A percentile compares a stretch with the other conserved stretches of the same genome.
phyloP scores from a whole-genome alignment of 2,797 vertebrate genomes.

The Chrysolophus pictus region DNA sequence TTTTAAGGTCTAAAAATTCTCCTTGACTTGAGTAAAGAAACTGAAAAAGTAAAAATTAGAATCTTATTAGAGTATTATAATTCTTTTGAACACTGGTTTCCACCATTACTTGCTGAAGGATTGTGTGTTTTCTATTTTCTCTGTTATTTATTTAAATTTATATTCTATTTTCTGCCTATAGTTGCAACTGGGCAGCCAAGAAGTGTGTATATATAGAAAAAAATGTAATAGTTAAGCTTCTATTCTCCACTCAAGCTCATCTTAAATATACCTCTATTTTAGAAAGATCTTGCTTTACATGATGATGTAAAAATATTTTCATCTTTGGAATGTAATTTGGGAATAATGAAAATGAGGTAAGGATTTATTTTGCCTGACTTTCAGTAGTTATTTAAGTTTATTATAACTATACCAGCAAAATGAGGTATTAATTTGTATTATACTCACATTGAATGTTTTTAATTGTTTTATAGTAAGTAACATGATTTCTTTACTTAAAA shows the following conservation, averaged over 20 bases:
- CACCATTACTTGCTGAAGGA: not conserved
- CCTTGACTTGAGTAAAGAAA: not conserved
- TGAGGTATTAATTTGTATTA: not conserved
- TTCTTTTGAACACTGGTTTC: not conserved
- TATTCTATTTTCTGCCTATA: not conserved
- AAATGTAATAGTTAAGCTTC: not conserved
- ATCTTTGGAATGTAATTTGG: conserved; percentile 44
- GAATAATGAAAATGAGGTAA: conserved; percentile 46
- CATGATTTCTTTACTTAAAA: conserved; percentile 39
- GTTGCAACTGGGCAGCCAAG: not conserved
- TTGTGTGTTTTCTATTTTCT: not conserved
- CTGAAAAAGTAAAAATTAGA: not conserved
- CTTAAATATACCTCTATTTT: conserved; percentile 20
- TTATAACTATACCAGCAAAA: not conserved
- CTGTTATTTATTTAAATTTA: not conserved
- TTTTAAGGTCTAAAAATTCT: not conserved
- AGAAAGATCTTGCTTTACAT: conserved; percentile 43
- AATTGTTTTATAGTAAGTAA: conserved; percentile 32
- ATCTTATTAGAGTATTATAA: not conserved
- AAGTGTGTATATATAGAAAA: not conserved
- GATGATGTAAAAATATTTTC: conserved; percentile 58
- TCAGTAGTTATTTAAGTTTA: not conserved
- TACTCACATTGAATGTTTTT: not conserved
- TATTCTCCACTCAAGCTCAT: not conserved
- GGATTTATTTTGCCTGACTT: conserved; percentile 54